Conservation (phyloP, 1,140 invertebrate genomes). For the Spodoptera frugiperda region DNA sequence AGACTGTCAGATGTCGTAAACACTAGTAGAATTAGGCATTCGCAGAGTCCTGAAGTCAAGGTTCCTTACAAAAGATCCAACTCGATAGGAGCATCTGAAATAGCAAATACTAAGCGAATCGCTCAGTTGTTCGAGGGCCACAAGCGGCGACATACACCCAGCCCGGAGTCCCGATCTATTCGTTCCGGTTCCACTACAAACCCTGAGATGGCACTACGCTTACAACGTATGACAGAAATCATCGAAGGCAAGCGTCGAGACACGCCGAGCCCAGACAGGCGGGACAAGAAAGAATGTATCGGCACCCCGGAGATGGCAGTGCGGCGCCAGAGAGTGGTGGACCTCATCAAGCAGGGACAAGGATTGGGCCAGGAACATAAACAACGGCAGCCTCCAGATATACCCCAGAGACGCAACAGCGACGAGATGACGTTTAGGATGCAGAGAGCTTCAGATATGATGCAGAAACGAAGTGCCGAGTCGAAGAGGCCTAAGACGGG, state of each 20-base stretch:
- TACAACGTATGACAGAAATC: slow-evolving; percentile 74
- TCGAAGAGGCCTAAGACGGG: slow-evolving; percentile 64
- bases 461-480: slow-evolving; percentile 66
- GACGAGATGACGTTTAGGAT: slow-evolving; percentile 72
- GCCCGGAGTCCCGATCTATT: slow-evolving; percentile 60
- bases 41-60: slow-evolving; percentile 62
- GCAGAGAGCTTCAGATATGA: slow-evolving; percentile 74
- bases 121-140: slow-evolving; percentile 70
- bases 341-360: slow-evolving; percentile 61
- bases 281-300: slow-evolving; percentile 60
- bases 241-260: slow-evolving; percentile 72
- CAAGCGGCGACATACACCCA: slow-evolving; percentile 65
- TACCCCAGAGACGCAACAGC: slow-evolving; percentile 60
- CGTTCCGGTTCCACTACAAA: slow-evolving; percentile 63
- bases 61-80: slow-evolving; percentile 63
- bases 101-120: slow-evolving; percentile 68
- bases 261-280: slow-evolving; percentile 69
- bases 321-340: slow-evolving; percentile 66
- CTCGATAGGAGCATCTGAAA: slow-evolving; percentile 66
- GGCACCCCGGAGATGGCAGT: slow-evolving; percentile 72
- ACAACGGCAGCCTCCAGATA: slow-evolving; percentile 52
- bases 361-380: slow-evolving; percentile 59
- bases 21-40: slow-evolving; percentile 53
- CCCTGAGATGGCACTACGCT: slow-evolving; percentile 68
- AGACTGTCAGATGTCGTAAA: slow-evolving; percentile 65